These are phyloP conservation scores for Sitta carolinensis DNA, from an alignment of 2,797 vertebrate species.

Conservation along the genomic window DNA sequence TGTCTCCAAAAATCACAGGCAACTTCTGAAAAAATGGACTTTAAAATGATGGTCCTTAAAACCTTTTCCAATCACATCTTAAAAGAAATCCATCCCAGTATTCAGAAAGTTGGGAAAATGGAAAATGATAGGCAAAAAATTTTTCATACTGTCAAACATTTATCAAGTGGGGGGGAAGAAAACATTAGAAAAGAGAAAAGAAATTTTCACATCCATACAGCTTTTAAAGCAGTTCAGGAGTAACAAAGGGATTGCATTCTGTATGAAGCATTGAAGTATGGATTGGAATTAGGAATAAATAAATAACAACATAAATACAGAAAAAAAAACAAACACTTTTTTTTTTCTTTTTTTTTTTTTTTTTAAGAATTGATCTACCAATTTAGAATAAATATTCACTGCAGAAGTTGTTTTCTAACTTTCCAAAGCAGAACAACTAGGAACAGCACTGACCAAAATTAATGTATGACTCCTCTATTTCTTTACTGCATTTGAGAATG, in stretches of 20 bases:
- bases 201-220: neutral
- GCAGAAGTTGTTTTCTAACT: neutral
- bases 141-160: neutral
- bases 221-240: neutral
- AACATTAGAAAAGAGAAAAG: neutral
- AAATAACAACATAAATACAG: neutral
- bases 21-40: neutral
- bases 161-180: neutral
- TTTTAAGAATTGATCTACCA: neutral
- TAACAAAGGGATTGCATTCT: neutral
- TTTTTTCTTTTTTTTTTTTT: neutral
- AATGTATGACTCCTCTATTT: neutral
- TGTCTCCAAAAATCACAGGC: neutral
- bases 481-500: neutral
- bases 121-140: neutral
- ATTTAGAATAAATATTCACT: neutral
- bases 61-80: neutral
- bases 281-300: neutral
- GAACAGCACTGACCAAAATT: neutral
- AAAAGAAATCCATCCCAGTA: neutral
- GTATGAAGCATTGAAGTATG: neutral
- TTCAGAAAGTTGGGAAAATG: neutral
- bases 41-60: neutral
- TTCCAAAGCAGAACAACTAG: neutral
- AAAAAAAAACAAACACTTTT: too few species aligned